Evolutionary conservation across 2,113 vertebrate genomes (phyloP).

Genomic region (Haemorhous mexicanus): DNA sequence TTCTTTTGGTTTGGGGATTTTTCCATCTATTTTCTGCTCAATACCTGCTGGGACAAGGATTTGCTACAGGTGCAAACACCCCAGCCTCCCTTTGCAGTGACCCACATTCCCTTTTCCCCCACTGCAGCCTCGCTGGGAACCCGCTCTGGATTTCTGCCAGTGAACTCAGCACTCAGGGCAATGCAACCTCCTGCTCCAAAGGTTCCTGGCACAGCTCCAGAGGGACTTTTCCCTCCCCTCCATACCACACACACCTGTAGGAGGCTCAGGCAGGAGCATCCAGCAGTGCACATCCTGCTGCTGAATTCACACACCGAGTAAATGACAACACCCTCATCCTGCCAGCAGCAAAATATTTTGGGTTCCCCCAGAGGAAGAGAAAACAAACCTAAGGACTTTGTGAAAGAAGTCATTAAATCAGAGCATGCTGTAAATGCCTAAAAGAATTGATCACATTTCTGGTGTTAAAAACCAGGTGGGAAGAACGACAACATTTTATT

Average conservation of each 20-base stretch:
- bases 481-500: neutral
- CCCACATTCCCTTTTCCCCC: neutral
- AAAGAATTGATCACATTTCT: rapidly evolving
- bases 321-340: neutral
- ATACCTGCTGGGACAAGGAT: neutral
- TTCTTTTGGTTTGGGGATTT: neutral
- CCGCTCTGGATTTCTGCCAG: neutral
- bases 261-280: neutral
- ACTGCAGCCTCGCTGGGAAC: neutral
- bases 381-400: neutral
- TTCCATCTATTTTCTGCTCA: neutral
- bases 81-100: neutral
- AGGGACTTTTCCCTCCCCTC: neutral
- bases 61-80: neutral
- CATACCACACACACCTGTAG: neutral
- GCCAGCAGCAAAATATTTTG: neutral
- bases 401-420: neutral
- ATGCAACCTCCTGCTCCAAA: neutral
- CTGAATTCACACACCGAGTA: neutral
- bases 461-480: neutral
- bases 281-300: rapidly evolving
- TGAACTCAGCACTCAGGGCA: neutral
- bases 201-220: neutral
- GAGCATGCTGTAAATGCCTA: neutral
- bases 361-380: neutral